Base-by-base conservation (phyloP, 2,888 invertebrate species). In the Seira ritae region DNA sequence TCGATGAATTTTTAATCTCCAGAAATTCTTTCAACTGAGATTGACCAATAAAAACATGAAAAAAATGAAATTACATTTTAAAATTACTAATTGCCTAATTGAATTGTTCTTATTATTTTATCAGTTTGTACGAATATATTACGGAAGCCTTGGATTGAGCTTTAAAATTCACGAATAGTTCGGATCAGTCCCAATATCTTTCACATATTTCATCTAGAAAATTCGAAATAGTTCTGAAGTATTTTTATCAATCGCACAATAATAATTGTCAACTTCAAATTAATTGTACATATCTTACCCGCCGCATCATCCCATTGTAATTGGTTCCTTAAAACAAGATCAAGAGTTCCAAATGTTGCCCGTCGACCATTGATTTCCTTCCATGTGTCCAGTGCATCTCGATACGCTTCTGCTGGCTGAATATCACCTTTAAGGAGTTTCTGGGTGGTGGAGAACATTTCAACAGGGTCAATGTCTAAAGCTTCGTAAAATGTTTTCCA, bases 391-490 rank as follows among this genome's bases (percentile, higher is more conserved):
- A 87, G 20, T 6, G 79, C 85, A 37, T 87, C 87, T 76, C 85
- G 67, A 46, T 78, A 85, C 0, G 87, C 87, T 69, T 87, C 83
- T 0, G 85, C 77, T 1, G 74, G 73, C 46, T 85, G 85, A 65
- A 87, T 86, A 62, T 83, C 73, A 68, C 84, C 83, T 66, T 81
- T 84, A 1, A 78, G 46, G 0, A 87, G 68, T 62, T 87, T 87
- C 50, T 84, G 83, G 4, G 83, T 67, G 0, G 84, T 87, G 10
- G 87, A 86, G 76, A 86, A 87, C 85, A 87, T 87, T 79, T 85
- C 87, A 22, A 80, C 85, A 19, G 78, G 81, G 22, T 85, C 85
- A 37, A 87, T 83, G 24, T 77, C 85, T 55, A 87, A 50, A 19
- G 76, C 84, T 62, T 78, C 80, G 31, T 85, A 17, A 31, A 87